A percentile compares a stretch with the other conserved stretches of the same genome.
Evolutionary conservation across 2,888 invertebrate genomes (phyloP).

Genomic region (Molanna angustata): DNA sequence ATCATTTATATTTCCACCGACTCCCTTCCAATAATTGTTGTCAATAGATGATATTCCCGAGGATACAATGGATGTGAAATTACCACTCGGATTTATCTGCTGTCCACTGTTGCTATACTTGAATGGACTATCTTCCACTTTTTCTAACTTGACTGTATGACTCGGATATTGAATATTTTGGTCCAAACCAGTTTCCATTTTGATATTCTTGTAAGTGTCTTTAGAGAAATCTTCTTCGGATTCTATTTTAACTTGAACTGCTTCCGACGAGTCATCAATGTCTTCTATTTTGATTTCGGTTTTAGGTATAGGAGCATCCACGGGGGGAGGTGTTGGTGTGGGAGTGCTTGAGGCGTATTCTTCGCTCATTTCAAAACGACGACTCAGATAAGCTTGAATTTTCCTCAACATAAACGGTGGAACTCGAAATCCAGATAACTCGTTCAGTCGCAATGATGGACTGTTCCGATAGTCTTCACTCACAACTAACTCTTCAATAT

Average conservation of each 20-base stretch:
- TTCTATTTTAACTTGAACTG: conserved; percentile 19
- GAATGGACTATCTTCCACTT: neutral
- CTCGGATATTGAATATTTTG: conserved; percentile 1
- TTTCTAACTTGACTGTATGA: conserved; percentile 13
- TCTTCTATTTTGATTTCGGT: conserved; percentile 23
- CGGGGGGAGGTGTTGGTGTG: conserved; percentile 29
- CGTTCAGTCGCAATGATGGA: conserved; percentile 62
- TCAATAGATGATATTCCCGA: conserved; percentile 26
- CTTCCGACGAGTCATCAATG: conserved; percentile 15
- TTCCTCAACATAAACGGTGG: conserved; percentile 73
- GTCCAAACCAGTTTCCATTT: conserved; percentile 15
- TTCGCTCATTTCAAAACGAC: conserved; percentile 29
- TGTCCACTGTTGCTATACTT: conserved; percentile 9
- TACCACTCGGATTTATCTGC: conserved; percentile 12
- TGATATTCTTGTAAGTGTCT: neutral
- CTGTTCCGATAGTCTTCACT: conserved; percentile 70
- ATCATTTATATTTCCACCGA: conserved; percentile 15
- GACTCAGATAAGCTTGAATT: conserved; percentile 62
- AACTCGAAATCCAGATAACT: conserved; percentile 71
- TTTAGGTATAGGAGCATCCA: conserved; percentile 19
- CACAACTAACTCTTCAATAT: conserved; percentile 70
- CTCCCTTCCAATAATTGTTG: conserved; percentile 28
- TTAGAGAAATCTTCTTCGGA: conserved; percentile 11
- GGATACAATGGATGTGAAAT: conserved; percentile 27
- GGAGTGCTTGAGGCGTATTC: conserved; percentile 30